Evolutionary conservation across 2,797 vertebrate genomes (phyloP), one percentile per base, ranked within the genome.

Genomic region (Muraenolepis orangiensis): DNA sequence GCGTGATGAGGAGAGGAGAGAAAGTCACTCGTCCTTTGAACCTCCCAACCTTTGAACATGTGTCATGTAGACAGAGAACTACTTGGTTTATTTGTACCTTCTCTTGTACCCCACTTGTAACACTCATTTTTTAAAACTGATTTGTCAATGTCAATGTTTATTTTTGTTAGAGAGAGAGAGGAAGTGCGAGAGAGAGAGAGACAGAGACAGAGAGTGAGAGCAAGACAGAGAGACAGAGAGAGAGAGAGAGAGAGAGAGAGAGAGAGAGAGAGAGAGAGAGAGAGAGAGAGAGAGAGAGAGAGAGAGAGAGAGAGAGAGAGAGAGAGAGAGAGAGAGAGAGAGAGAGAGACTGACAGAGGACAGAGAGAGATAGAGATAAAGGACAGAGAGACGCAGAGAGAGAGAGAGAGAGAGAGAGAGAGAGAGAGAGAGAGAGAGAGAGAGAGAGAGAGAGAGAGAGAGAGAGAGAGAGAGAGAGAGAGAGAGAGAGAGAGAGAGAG

Each of bases 1-100:
- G 12, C 86, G 88, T 74, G 91, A 95, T 95, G 78, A 46, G 86
- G 18, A 18, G 5, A 34, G 18, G n/a, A n/a, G n/a, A n/a, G n/a
- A n/a, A n/a, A n/a, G n/a, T n/a, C n/a, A n/a, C n/a, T n/a, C n/a
- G n/a, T n/a, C n/a, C n/a, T n/a, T n/a, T n/a, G n/a, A n/a, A n/a
- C n/a, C n/a, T n/a, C n/a, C n/a, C n/a, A n/a, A n/a, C n/a, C n/a
- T n/a, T n/a, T n/a, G n/a, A n/a, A n/a, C n/a, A n/a, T n/a, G n/a
- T n/a, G n/a, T n/a, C n/a, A n/a, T n/a, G n/a, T n/a, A n/a, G n/a
- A n/a, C n/a, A n/a, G n/a, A n/a, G n/a, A n/a, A n/a, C n/a, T n/a
- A n/a, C n/a, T n/a, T n/a, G n/a, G n/a, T n/a, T n/a, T n/a, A n/a
- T n/a, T n/a, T n/a, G n/a, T n/a, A n/a, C n/a, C n/a, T n/a, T n/a